phyloP scores from a whole-genome alignment of 2,113 vertebrate genomes.

The Austrofundulus limnaeus region DNA sequence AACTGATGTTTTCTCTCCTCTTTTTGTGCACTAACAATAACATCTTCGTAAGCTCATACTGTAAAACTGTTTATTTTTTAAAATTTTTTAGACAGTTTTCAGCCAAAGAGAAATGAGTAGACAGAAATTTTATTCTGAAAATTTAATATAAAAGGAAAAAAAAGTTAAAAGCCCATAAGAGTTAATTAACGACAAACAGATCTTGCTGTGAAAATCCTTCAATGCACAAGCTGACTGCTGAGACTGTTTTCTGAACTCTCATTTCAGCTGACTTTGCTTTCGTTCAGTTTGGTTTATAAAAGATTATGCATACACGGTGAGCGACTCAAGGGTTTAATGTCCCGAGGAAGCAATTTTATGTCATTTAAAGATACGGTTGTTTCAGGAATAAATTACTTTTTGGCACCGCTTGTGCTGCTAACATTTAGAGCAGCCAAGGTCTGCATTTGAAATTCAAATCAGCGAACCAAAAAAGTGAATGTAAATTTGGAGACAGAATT shows the following conservation, averaged over 20 bases:
- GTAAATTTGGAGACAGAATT: constrained; percentile 31
- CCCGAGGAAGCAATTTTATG: constrained; percentile 4
- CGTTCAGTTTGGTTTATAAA: constrained; percentile 3
- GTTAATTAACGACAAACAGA: too few relatives aligned
- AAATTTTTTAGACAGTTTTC: background rate
- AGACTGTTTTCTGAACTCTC: constrained; percentile 2
- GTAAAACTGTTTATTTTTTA: too few relatives aligned
- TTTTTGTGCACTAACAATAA: constrained; percentile 47
- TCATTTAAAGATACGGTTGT: constrained; percentile 26
- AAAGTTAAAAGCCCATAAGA: too few relatives aligned
- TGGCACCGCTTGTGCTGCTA: background rate
- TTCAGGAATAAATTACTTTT: constrained; percentile 26
- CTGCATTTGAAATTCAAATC: constrained; percentile 47
- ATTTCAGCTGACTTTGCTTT: constrained; percentile 17
- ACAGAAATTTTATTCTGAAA: too few relatives aligned
- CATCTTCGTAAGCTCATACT: background rate
- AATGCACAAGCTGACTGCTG: background rate
- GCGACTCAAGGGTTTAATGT: background rate
- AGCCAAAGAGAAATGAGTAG: background rate
- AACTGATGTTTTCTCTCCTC: constrained; percentile 1
- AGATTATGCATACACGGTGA: constrained; percentile 6
- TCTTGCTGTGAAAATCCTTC: background rate
- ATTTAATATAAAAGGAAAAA: too few relatives aligned
- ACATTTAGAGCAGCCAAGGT: constrained; percentile 16
- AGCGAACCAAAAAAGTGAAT: constrained; percentile 29